Evolutionary conservation across 2,113 vertebrate species (phyloP), one percentile per base, ranked within the genome.

Genomic region (Chloroceryle aenea): DNA sequence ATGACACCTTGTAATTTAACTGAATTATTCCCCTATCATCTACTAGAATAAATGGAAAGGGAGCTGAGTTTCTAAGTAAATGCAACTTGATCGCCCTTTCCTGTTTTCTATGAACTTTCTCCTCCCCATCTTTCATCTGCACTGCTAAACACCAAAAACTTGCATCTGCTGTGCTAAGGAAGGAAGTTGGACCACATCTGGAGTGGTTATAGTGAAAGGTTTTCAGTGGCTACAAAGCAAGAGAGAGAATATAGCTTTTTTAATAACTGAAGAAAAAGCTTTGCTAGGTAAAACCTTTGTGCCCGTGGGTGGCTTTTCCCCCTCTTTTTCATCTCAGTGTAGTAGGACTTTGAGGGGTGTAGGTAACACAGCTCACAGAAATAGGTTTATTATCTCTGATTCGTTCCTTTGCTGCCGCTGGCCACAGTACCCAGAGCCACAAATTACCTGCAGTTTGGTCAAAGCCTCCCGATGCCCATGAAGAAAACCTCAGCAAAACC

Each of bases 51-150:
- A 92, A 94, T 72, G 56, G 52, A 86, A 93, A 71, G 64, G 64
- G 52, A 89, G 74, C 5, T 6, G 52, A 84, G 61, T 52, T 95
- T 94, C 95, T 95, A 73, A 87, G 93, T 92, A 95, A 92, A 85
- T 19, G 87, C 12, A 90, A 91, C 75, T 73, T 10, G 22, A 94
- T 87, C 29, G 0, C 83, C 79, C 63, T 85, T 97, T 96, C 94
- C 94, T 96, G 94, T 97, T 97, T 97, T 97, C 95, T 97, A 40
- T 92, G 94, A 97, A 97, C 96, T 80, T 93, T 91, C 84, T 96
- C 84, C 81, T 92, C 90, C 89, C 17, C 63, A 71, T 80, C 76
- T 89, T 97, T 95, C 67, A 96, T 91, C 90, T 82, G 64, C 50
- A 77, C 40, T 75, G 77, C 84, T 79, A 30, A 91, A 69, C 73